A percentile compares a stretch with the other conserved stretches of the same genome.
These are phyloP conservation scores for Molothrus ater DNA, from an alignment of 2,797 vertebrate genomes.

Conservation along the genomic window DNA sequence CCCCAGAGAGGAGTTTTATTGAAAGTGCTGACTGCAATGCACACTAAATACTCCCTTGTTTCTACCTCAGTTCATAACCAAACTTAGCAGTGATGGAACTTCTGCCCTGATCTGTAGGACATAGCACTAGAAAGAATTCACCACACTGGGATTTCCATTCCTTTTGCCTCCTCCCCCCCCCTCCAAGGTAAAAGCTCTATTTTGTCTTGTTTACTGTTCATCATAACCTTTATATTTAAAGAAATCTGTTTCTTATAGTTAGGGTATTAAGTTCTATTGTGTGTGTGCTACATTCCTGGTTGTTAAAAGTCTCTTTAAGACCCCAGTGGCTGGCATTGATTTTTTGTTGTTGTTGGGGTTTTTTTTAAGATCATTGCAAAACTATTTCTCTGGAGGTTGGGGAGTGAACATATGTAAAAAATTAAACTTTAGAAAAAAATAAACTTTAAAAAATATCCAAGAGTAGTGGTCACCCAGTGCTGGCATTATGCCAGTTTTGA, in stretches of 20 bases:
- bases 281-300: neutral
- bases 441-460: slow-evolving; percentile 5
- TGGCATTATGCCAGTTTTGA: slow-evolving; percentile 7
- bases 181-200: neutral
- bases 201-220: neutral
- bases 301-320: neutral
- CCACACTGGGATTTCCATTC: neutral
- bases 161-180: neutral
- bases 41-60: neutral
- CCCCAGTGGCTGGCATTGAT: neutral
- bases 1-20: neutral
- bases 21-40: neutral
- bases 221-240: neutral
- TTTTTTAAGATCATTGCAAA: neutral
- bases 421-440: slow-evolving; percentile 6
- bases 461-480: neutral
- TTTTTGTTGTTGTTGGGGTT: neutral
- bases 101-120: neutral
- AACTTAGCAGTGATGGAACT: neutral
- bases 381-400: neutral
- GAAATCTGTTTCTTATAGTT: neutral
- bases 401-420: slow-evolving; percentile 5
- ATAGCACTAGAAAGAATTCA: neutral
- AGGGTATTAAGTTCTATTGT: neutral
- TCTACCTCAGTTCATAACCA: neutral